Base-by-base conservation (phyloP, 2,113 vertebrate genomes). In the Arizona elegans region DNA sequence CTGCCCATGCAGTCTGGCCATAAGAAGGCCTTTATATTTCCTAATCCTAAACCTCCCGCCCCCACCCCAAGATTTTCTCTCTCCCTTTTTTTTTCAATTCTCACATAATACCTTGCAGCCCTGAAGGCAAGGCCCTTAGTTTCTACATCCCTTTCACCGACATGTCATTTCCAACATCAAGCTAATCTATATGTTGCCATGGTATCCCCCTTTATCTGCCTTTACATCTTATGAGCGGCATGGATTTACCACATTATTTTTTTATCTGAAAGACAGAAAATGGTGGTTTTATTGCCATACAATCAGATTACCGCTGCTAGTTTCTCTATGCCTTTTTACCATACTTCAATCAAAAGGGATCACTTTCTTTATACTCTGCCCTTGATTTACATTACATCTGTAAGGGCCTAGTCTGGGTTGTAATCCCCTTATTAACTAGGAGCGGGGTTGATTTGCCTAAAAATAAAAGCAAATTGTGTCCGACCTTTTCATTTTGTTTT, bases 371-470 rank as follows among this genome's bases (percentile, higher is more conserved):
- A 97, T 98, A 97, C 97, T 96, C 97, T 97, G 97, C 96, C 97
- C 97, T 98, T 97, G 97, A 98, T 98, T 98, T 98, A 98, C 98
- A 98, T 98, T 97, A 98, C 98, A 97, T 98, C 98, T 99, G 99
- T 98, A 99, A 99, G 99, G 98, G 98, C 97, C 97, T 97, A 97
- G 98, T 98, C 97, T 98, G 98, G 97, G 97, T 97, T 99, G 98
- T 99, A 99, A 99, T 99, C 99, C 99, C 98, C 98, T 99, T 99
- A 99, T 99, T 99, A 99, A 99, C 98, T 97, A 98, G 98, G 98
- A 97, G 97, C 98, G 97, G 98, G 97, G 96, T 98, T 98, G 97
- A 98, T 98, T 99, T 98, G 98, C 98, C 98, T 99, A 98, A 98
- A 99, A 98, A 98, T 98, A 98, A 98, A 98, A 98, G 98, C 98